Evolutionary conservation across 2,888 invertebrate species (phyloP).

Genomic region (Sinelater perroti): DNA sequence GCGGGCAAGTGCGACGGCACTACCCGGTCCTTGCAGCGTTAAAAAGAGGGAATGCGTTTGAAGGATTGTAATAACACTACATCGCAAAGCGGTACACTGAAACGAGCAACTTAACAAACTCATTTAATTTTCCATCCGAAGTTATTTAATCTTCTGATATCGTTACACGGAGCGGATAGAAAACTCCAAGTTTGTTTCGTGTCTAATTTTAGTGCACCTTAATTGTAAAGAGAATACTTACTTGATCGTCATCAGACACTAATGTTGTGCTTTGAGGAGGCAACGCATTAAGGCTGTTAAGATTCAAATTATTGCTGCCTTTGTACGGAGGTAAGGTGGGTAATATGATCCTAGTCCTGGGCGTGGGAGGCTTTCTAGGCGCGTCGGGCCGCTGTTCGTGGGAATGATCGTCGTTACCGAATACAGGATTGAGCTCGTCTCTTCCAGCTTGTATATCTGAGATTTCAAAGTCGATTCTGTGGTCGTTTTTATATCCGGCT

Average conservation of each 20-base stretch:
- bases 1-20: conserved; percentile 56
- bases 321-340: conserved; percentile 53
- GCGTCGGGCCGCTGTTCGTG: conserved; percentile 70
- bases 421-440: conserved; percentile 55
- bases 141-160: no score
- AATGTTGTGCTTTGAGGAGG: conserved; percentile 51
- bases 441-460: conserved; percentile 55
- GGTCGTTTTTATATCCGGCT: conserved; percentile 51
- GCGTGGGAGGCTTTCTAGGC: conserved; percentile 50
- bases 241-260: conserved; percentile 50
- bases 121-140: no score
- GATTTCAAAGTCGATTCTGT: conserved; percentile 49
- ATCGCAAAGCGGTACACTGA: no score
- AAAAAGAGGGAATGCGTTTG: conserved; percentile 31
- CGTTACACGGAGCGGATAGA: no score
- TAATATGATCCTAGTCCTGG: conserved; percentile 51
- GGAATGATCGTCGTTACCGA: conserved; percentile 69
- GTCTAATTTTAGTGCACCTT: no score
- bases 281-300: conserved; percentile 50
- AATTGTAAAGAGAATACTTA: no score
- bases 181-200: no score
- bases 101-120: no score
- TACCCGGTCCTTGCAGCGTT: conserved; percentile 56
- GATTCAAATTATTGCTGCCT: conserved; percentile 45
- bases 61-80: no score